These are phyloP conservation scores for Craseonycteris thonglongyai DNA, from an alignment of 2,113 vertebrate genomes.

Conservation along the genomic window DNA sequence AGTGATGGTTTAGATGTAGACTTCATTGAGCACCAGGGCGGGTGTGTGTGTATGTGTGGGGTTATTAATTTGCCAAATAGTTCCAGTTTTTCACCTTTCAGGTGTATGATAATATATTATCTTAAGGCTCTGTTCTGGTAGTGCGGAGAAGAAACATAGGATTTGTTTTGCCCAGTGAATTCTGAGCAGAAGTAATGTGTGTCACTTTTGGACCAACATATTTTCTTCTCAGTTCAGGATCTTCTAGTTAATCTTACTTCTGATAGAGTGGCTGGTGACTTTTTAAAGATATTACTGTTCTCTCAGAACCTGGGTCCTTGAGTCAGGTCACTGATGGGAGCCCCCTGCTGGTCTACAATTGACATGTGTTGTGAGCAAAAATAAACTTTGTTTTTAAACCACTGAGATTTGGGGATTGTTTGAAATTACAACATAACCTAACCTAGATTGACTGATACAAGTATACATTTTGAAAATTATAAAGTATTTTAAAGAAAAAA, in stretches of 20 bases:
- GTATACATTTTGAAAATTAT: no score
- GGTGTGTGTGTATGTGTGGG: no score
- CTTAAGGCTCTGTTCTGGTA: background rate
- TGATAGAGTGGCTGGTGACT: no score
- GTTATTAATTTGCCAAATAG: background rate
- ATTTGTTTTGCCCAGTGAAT: background rate
- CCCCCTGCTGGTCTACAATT: background rate
- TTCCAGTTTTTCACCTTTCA: background rate
- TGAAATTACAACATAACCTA: background rate
- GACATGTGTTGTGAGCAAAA: background rate
- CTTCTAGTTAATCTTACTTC: background rate
- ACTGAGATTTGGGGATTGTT: background rate
- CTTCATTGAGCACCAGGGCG: background rate
- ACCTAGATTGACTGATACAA: background rate
- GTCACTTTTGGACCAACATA: background rate
- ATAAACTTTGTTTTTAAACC: background rate
- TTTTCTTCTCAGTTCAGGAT: background rate
- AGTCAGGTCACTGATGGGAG: background rate
- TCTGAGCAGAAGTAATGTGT: background rate
- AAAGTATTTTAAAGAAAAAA: no score
- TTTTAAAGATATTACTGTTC: background rate
- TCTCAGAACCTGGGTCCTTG: background rate
- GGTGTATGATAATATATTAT: rapidly evolving
- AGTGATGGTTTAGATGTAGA: background rate
- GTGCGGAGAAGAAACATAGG: no score